Conservation (phyloP, 2,113 vertebrate species). For the Esox niger region DNA sequence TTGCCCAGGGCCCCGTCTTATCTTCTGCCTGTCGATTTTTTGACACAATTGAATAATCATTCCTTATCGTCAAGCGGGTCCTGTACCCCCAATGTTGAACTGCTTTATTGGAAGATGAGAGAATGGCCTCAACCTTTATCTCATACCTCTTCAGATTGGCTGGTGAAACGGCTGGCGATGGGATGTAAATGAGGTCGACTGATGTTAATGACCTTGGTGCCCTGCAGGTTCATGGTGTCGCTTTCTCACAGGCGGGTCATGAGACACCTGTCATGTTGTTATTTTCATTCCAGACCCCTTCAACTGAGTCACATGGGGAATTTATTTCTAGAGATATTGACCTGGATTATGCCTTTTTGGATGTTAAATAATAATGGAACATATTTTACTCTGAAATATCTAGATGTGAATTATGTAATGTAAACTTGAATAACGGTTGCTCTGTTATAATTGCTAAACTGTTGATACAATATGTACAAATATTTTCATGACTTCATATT, state of each 20-base stretch:
- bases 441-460: too few species aligned
- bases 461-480: too few species aligned
- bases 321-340: too few species aligned
- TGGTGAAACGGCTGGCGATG: constrained; percentile 29
- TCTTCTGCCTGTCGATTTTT: constrained; percentile 10
- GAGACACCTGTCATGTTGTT: constrained; percentile 42
- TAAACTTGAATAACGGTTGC: too few species aligned
- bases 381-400: too few species aligned
- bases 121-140: constrained; percentile 2
- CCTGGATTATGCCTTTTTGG: too few species aligned
- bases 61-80: constrained; percentile 41
- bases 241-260: constrained; percentile 40
- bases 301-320: too few species aligned
- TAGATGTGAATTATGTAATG: too few species aligned
- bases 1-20: constrained; percentile 20
- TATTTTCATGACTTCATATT: too few species aligned
- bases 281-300: background rate
- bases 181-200: constrained; percentile 46
- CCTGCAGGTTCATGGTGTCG: constrained; percentile 36
- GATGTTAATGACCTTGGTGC: constrained; percentile 45
- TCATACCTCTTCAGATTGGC: constrained; percentile 2
- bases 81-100: constrained; percentile 15
- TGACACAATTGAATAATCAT: constrained; percentile 16
- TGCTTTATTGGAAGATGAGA: constrained; percentile 23
- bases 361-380: too few species aligned